Conservation (phyloP, 2,113 vertebrate species). For the Lethenteron reissneri region DNA sequence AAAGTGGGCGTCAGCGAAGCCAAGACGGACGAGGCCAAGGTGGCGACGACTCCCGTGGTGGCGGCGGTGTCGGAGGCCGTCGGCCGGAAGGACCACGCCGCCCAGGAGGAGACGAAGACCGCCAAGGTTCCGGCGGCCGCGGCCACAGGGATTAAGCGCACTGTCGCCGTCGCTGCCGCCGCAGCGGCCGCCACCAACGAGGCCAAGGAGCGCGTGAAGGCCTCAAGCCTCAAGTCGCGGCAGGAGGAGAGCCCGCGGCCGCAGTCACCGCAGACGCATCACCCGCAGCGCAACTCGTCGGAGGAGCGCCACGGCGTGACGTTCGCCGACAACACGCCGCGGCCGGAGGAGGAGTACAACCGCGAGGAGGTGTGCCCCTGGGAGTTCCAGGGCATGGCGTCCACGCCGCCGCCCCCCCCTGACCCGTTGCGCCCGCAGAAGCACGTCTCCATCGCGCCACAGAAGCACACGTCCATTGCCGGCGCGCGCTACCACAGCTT, state of each 20-base stretch:
- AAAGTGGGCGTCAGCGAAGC: constrained; percentile 18
- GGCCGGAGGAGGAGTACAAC: constrained; percentile 20
- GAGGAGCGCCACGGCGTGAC: constrained; percentile 13
- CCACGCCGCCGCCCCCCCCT: constrained; percentile 11
- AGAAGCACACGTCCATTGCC: constrained; percentile 34
- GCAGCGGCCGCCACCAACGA: not conserved
- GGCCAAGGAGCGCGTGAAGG: not conserved
- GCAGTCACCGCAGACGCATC: not conserved
- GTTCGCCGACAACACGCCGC: constrained; percentile 8
- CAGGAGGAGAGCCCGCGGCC: constrained; percentile 17
- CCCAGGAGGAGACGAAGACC: not conserved
- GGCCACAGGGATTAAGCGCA: no score
- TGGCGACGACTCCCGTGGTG: constrained; percentile 14
- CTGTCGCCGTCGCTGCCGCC: no score
- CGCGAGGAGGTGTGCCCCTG: constrained; percentile 23
- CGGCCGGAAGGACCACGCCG: constrained; percentile 2
- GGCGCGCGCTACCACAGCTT: constrained; percentile 24
- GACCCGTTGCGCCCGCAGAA: constrained; percentile 24
- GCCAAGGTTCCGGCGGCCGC: not conserved
- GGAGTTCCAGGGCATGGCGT: constrained; percentile 18
- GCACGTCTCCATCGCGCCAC: constrained; percentile 31
- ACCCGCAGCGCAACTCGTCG: not conserved
- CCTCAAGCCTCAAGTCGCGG: constrained; percentile 16
- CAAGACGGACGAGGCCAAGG: constrained; percentile 8
- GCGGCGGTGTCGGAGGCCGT: constrained; percentile 8